Percentiles rank a stretch among this genome's conserved stretches.
phyloP scores from a whole-genome alignment of 2,888 invertebrate genomes.

The Mellilla xanthometata region DNA sequence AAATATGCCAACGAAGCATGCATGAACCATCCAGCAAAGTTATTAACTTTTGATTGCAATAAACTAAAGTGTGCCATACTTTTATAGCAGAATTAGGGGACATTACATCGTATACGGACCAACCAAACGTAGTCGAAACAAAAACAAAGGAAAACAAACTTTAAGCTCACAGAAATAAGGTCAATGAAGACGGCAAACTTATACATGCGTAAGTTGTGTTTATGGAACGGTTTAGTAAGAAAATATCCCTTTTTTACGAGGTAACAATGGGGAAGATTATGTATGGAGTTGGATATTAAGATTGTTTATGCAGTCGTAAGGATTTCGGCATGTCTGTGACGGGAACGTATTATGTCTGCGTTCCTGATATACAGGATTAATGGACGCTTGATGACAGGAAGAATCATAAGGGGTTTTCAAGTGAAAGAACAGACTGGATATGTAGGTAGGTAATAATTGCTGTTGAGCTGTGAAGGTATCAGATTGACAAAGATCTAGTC shows the following conservation, averaged over 20 bases:
- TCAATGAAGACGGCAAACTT: constrained; percentile 20
- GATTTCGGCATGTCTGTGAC: constrained; percentile 35
- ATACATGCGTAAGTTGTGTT: constrained; percentile 55
- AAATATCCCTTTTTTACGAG: constrained; percentile 78
- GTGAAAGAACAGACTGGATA: too few relatives aligned
- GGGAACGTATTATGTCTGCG: constrained; percentile 18
- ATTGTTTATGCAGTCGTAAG: constrained; percentile 62
- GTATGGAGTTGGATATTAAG: constrained; percentile 67
- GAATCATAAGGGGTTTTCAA: too few relatives aligned
- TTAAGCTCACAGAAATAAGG: constrained; percentile 31
- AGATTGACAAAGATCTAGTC: too few relatives aligned
- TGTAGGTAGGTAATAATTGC: too few relatives aligned
- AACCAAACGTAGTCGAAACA: constrained; percentile 16
- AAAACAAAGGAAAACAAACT: constrained; percentile 26
- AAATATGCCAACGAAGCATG: constrained; percentile 23
- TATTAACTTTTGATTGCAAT: constrained; percentile 78
- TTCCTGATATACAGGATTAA: constrained; percentile 13
- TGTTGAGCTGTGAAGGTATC: too few relatives aligned
- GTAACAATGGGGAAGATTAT: constrained; percentile 72
- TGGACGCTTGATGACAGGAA: background rate
- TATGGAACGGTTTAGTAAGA: constrained; percentile 71
- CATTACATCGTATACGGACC: constrained; percentile 49
- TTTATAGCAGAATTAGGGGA: constrained; percentile 72
- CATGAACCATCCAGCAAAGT: constrained; percentile 34
- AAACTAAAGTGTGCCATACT: constrained; percentile 74